Evolutionary conservation across 2,113 vertebrate genomes (phyloP).

Genomic region (Bubalus kerabau): DNA sequence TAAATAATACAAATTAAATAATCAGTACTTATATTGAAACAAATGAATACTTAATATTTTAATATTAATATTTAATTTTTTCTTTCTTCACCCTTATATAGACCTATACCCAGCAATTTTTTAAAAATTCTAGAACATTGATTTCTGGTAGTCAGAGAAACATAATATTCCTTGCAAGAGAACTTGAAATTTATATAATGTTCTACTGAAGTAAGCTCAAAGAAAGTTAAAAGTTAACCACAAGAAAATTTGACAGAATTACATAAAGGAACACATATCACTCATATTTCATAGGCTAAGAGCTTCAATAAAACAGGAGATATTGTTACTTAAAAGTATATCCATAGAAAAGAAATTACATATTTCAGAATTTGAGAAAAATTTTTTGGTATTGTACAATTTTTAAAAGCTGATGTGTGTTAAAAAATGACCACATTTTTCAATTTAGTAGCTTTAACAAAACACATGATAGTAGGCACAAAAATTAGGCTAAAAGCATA

Average conservation of each 20-base stretch:
- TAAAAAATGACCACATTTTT: background rate
- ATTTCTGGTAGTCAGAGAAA: conserved; percentile 42
- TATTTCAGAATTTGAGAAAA: background rate
- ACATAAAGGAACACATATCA: conserved; percentile 39
- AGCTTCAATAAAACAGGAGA: conserved; percentile 47
- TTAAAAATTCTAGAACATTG: conserved; percentile 40
- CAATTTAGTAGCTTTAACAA: background rate
- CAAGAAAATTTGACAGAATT: conserved; percentile 35
- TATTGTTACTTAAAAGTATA: background rate
- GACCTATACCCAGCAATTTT: background rate
- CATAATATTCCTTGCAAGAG: conserved; percentile 29
- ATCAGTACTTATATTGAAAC: background rate
- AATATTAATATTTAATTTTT: background rate
- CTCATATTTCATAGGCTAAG: conserved; percentile 57
- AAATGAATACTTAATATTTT: background rate
- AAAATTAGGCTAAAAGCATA: background rate
- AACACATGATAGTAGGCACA: background rate
- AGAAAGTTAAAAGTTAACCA: conserved; percentile 51
- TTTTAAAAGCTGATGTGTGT: background rate
- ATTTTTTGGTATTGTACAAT: background rate
- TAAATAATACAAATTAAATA: background rate
- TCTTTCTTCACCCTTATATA: background rate
- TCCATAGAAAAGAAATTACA: background rate
- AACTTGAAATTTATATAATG: conserved; percentile 46
- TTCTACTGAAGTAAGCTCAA: conserved; percentile 60